These are phyloP conservation scores for Monoplex corrugatus DNA, from an alignment of 2,888 invertebrate genomes.

Conservation along the genomic window DNA sequence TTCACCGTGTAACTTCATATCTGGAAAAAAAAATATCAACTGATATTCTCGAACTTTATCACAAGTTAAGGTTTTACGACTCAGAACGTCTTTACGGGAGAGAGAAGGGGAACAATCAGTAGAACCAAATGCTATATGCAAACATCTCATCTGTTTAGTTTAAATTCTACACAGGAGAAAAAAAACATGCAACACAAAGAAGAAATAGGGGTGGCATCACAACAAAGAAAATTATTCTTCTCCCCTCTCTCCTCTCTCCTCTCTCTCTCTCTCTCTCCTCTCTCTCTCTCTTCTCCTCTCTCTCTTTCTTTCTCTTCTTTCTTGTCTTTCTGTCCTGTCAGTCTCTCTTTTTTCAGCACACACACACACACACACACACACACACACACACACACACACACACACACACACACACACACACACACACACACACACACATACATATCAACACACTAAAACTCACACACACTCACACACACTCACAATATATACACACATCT, in stretches of 20 bases:
- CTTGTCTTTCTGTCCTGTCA: fast-evolving
- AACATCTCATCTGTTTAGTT: too few species aligned
- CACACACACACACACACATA: background rate
- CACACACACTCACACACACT: background rate
- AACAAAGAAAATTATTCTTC: too few species aligned
- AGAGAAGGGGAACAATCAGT: too few species aligned
- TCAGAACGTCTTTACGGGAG: too few species aligned
- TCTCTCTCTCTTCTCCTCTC: background rate
- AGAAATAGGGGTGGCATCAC: too few species aligned
- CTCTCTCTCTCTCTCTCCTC: background rate
- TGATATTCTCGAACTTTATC: too few species aligned
- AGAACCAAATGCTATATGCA: too few species aligned
- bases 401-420: background rate
- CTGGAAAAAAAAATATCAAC: too few species aligned
- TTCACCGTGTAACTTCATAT: too few species aligned
- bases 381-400: background rate
- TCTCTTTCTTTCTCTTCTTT: fast-evolving
- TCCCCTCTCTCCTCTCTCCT: background rate
- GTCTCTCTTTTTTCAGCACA: background rate
- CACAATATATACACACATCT: constrained; percentile 19
- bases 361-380: background rate
- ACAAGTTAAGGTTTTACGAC: too few species aligned
- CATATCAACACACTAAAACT: background rate
- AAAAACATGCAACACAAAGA: too few species aligned
- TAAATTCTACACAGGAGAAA: too few species aligned